Base-by-base conservation (phyloP, 2,888 invertebrate genomes). In the Fragum fragum region DNA sequence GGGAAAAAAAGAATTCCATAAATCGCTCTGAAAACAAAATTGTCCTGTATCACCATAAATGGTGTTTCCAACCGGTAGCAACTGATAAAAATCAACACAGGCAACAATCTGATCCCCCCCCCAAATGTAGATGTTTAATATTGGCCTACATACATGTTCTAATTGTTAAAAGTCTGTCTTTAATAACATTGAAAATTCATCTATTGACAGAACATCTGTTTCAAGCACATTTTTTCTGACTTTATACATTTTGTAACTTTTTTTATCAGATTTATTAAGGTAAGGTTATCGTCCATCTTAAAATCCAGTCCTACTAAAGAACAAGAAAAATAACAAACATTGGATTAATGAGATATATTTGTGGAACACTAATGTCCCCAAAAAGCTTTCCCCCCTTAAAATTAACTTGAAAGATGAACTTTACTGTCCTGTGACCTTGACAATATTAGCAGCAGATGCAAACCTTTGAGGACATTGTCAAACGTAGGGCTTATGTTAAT, bases 41-140 rank as follows among this genome's bases (percentile, higher is more conserved):
- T 80, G 32, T 21, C 82, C 78, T 18, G 53, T 23, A 42, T 82
- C 78, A 32, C 55, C 29, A 59, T 82, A 73, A 23, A 82, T 23
- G 5, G 21, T 5, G 66, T 77, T 76, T 21, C 74, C 74, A 21
- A 79, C 81, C 29, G 79, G 79, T 39, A 76, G 76, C 29, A 79
- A 72, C 39, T 82, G 80, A 32, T 77, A 80, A 70, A 85, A 85
- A 57, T 82, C 82, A 5, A 80, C 85, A 59, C 70, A 23, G 11
- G 69, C 23, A 28, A 75, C 69, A 36, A 79, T 72, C 42, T 79
- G 75, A 3, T 75, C n/a, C 23, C 79, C 79, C 57, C 79, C 74
- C 14, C 42, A 59, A 0, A 42, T 63, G 23, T 71, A 5, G 2
- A 11, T 39, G 28, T 79, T 36, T 5, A 29, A 63, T 11, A 55